Evolutionary conservation across 2,797 vertebrate species (phyloP).

Genomic region (Acestrorhynchus altus): DNA sequence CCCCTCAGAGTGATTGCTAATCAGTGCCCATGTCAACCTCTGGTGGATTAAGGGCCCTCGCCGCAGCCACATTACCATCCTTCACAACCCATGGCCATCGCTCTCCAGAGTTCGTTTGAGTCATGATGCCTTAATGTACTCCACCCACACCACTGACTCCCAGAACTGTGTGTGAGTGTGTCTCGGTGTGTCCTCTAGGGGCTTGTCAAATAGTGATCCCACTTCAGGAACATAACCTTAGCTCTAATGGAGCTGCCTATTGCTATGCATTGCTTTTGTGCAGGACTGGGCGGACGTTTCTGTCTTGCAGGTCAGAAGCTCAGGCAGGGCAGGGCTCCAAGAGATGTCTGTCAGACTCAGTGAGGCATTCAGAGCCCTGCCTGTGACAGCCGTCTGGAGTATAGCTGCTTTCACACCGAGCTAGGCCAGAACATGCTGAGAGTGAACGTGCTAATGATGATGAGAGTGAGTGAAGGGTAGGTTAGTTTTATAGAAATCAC

Average conservation of each 20-base stretch:
- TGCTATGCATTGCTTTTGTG: constrained; percentile 49
- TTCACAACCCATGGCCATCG: constrained; percentile 34
- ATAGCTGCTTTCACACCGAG: constrained; percentile 3
- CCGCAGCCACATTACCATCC: background rate
- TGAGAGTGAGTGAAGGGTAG: background rate
- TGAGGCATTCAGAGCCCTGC: constrained; percentile 22
- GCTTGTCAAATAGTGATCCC: constrained; percentile 9
- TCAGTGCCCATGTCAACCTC: constrained; percentile 12
- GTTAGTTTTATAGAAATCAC: background rate
- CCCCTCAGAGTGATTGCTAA: constrained; percentile 7
- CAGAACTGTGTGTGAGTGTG: background rate
- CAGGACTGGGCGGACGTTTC: constrained; percentile 8
- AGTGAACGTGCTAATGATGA: background rate
- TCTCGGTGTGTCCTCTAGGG: constrained; percentile 24
- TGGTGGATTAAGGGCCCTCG: constrained; percentile 12
- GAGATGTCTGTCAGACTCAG: constrained; percentile 26
- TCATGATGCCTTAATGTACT: constrained; percentile 38
- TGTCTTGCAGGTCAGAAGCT: constrained; percentile 29
- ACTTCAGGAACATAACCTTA: constrained; percentile 23
- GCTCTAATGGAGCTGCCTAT: constrained; percentile 31
- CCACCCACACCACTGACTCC: background rate
- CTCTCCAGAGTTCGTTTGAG: constrained; percentile 29
- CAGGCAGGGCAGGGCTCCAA: background rate
- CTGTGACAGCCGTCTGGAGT: constrained; percentile 17
- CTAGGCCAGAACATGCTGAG: constrained; percentile 13